Evolutionary conservation across 2,113 vertebrate genomes (phyloP).

Genomic region (Ictalurus furcatus): DNA sequence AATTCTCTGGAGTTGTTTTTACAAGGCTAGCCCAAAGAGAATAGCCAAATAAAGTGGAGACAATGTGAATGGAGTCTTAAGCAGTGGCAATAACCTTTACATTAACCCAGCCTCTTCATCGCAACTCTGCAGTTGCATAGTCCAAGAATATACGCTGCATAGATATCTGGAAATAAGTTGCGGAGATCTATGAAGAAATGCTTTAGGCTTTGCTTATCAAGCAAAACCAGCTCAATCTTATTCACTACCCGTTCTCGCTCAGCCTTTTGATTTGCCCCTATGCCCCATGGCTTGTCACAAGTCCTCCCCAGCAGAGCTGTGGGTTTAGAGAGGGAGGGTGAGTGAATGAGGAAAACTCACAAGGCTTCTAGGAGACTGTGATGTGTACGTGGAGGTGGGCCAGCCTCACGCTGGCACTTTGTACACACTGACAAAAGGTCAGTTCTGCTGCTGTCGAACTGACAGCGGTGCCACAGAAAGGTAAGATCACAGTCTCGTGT

Average conservation of each 20-base stretch:
- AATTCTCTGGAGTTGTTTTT: slow-evolving; percentile 14
- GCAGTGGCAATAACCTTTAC: not conserved
- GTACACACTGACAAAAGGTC: slow-evolving; percentile 58
- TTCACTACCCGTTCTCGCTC: not conserved
- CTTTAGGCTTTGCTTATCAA: not conserved
- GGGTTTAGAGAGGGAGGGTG: slow-evolving; percentile 3
- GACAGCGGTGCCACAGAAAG: slow-evolving; percentile 63
- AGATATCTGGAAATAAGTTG: not conserved
- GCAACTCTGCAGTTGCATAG: not conserved
- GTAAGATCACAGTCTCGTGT: slow-evolving; percentile 67
- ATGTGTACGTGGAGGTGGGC: slow-evolving; percentile 44
- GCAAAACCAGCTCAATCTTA: slow-evolving; percentile 9
- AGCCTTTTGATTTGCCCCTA: slow-evolving; percentile 50
- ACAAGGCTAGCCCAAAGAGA: not conserved
- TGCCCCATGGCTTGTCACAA: slow-evolving; percentile 27
- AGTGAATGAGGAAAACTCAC: slow-evolving; percentile 24
- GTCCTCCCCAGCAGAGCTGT: slow-evolving; percentile 31
- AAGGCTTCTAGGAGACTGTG: slow-evolving; percentile 55
- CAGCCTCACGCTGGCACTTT: slow-evolving; percentile 54
- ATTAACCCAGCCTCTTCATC: not conserved
- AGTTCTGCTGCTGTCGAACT: slow-evolving; percentile 55
- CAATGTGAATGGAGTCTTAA: slow-evolving; percentile 6
- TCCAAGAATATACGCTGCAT: not conserved
- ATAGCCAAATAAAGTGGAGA: not conserved
- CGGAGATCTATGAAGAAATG: not conserved